phyloP scores from a whole-genome alignment of 2,797 vertebrate species.

The Sebastiscus albofasciatus region DNA sequence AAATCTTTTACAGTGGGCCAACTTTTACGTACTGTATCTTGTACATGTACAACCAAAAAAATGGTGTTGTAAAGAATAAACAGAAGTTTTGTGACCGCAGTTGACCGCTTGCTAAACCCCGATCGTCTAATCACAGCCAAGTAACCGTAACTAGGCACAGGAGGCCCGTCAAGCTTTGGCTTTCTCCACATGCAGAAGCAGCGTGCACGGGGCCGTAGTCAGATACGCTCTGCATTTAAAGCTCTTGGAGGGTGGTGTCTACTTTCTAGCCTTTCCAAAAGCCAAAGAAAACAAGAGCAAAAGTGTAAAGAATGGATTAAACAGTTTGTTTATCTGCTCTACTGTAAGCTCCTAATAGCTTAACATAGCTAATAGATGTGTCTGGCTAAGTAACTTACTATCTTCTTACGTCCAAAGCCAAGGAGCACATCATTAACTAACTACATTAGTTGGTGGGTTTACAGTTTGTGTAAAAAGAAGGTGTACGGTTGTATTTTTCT shows the following conservation, averaged over 20 bases:
- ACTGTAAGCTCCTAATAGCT: neutral
- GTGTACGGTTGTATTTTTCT: too few relatives aligned
- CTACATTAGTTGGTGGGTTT: too few relatives aligned
- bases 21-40: neutral
- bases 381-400: neutral
- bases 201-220: neutral
- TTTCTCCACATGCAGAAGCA: neutral
- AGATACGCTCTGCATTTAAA: neutral
- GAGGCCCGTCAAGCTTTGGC: neutral
- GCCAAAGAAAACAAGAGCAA: neutral
- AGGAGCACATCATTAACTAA: too few relatives aligned
- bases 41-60: neutral
- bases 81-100: neutral
- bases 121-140: neutral
- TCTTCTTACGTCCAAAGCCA: neutral
- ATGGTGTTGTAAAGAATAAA: neutral
- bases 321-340: neutral
- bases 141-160: neutral
- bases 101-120: neutral
- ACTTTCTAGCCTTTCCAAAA: neutral
- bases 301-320: neutral
- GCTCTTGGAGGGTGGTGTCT: neutral
- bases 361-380: neutral
- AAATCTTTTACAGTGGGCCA: too few relatives aligned
- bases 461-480: too few relatives aligned